A percentile compares a stretch with the other conserved stretches of the same genome.
Conservation (phyloP, 2,888 invertebrate genomes). For the Diarsia dahlii region DNA sequence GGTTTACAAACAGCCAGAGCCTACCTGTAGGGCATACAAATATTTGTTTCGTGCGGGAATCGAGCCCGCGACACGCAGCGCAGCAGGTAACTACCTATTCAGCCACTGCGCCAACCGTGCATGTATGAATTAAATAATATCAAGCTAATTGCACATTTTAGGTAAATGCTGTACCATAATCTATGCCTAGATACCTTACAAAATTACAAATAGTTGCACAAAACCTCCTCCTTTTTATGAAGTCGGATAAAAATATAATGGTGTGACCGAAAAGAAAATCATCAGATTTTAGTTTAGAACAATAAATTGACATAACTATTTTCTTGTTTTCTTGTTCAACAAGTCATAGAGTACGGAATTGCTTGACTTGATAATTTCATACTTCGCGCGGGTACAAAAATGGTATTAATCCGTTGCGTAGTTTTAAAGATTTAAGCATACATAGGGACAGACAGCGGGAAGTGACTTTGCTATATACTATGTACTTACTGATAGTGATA, state of each 20-base stretch:
- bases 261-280: not conserved
- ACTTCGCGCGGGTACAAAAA: no score
- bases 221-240: not conserved
- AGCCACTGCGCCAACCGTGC: not conserved
- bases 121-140: conserved; percentile 8
- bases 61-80: not conserved
- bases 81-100: not conserved
- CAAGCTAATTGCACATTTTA: conserved; percentile 27
- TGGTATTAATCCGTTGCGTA: no score
- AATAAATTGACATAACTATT: not conserved
- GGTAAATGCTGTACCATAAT: conserved; percentile 1
- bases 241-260: not conserved
- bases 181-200: not conserved
- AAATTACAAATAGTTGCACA: conserved; percentile 2
- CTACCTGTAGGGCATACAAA: not conserved
- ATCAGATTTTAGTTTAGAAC: not conserved
- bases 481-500: no score
- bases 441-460: no score
- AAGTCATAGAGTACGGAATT: not conserved
- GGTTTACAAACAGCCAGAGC: not conserved
- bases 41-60: not conserved
- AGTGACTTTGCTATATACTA: no score
- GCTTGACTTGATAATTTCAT: no score
- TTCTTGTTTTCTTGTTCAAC: conserved; percentile 7
- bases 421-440: no score